Percentiles rank a stretch among this genome's conserved stretches.
Evolutionary conservation across 2,888 invertebrate genomes (phyloP).

Genomic region (Eumerus sabulonum): DNA sequence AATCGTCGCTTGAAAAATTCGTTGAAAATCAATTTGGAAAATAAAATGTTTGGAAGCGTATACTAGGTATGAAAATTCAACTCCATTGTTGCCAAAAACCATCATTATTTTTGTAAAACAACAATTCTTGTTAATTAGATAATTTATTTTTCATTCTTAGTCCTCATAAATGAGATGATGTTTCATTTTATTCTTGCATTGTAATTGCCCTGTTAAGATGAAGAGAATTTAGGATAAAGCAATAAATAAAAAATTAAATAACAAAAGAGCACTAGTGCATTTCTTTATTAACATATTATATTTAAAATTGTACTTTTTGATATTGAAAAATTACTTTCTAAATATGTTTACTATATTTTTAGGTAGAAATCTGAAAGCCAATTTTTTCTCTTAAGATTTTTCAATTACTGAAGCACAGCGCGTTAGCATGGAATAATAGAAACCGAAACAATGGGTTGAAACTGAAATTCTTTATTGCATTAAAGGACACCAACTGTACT

Average conservation of each 20-base stretch:
- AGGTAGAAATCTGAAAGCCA: no score
- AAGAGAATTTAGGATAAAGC: conserved; percentile 39
- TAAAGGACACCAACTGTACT: no score
- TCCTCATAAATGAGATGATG: conserved; percentile 10
- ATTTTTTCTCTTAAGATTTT: no score
- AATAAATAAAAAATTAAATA: conserved; percentile 38
- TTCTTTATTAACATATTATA: neutral
- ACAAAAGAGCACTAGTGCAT: neutral
- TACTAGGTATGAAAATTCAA: conserved; percentile 29
- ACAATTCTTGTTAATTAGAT: conserved; percentile 1
- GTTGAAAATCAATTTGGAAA: neutral
- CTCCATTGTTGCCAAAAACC: conserved; percentile 43
- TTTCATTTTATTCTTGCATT: conserved; percentile 44
- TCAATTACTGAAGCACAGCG: no score
- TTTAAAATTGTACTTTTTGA: neutral
- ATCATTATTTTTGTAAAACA: conserved; percentile 57
- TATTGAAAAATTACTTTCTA: no score
- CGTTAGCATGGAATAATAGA: no score
- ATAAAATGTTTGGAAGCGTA: conserved; percentile 11
- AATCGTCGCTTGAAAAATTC: conserved; percentile 3
- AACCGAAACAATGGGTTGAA: no score
- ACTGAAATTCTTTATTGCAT: no score
- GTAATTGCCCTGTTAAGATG: conserved; percentile 53
- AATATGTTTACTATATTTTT: no score
- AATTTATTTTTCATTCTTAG: conserved; percentile 33